Conservation (phyloP, 2,888 invertebrate species). For the Crossocerus cetratus region DNA sequence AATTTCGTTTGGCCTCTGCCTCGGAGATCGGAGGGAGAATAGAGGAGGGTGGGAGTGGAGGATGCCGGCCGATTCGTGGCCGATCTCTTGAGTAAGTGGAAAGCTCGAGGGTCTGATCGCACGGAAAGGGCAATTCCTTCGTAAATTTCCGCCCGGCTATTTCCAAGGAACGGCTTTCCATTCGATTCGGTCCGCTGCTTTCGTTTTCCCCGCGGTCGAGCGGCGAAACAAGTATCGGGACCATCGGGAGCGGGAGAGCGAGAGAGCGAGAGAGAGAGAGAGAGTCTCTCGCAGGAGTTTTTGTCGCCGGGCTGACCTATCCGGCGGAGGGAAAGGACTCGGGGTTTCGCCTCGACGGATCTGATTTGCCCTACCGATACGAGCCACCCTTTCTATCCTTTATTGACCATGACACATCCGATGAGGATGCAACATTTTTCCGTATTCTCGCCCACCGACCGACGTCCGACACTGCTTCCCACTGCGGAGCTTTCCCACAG, state of each 20-base stretch:
- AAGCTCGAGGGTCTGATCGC: constrained; percentile 51
- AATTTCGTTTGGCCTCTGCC: constrained; percentile 37
- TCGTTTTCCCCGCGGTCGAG: constrained; percentile 46
- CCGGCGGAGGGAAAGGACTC: constrained; percentile 24
- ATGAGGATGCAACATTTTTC: constrained; percentile 18
- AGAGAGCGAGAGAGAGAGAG: background rate
- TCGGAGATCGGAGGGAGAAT: background rate
- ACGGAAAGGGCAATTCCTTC: constrained; percentile 60
- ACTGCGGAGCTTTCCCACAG: background rate
- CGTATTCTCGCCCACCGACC: background rate
- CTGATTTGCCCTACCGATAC: constrained; percentile 42
- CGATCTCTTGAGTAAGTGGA: constrained; percentile 44
- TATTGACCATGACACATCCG: constrained; percentile 23
- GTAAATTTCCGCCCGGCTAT: constrained; percentile 64
- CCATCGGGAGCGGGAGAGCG: background rate
- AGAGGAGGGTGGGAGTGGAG: background rate
- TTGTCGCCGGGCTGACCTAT: constrained; percentile 22
- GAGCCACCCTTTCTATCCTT: constrained; percentile 10
- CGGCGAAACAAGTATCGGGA: constrained; percentile 49
- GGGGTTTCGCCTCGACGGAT: constrained; percentile 34
- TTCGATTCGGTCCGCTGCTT: constrained; percentile 60
- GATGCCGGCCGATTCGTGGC: background rate
- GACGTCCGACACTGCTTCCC: too few species aligned
- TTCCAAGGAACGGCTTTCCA: constrained; percentile 64
- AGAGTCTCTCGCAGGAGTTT: constrained; percentile 13